A percentile compares a stretch with the other conserved stretches of the same genome.
phyloP scores from a whole-genome alignment of 1,140 invertebrate species.

The Phymastichus coffea region DNA sequence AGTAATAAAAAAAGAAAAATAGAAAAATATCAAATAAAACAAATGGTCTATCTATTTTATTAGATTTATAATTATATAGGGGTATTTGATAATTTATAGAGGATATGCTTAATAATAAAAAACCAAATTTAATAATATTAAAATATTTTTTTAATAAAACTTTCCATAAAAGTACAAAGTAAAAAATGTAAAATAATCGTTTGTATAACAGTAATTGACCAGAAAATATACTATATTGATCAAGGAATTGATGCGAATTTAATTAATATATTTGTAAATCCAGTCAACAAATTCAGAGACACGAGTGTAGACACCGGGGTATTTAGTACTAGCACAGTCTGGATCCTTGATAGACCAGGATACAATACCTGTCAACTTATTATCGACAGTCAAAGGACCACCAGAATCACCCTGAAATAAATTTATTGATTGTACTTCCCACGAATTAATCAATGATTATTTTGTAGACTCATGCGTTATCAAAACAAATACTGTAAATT shows the following conservation, averaged over 20 bases:
- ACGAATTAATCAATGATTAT: too few relatives aligned
- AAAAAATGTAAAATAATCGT: too few relatives aligned
- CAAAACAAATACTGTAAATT: too few relatives aligned
- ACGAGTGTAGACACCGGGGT: conserved; percentile 3
- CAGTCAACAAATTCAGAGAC: conserved; percentile 11
- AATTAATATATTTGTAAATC: conserved; percentile 1
- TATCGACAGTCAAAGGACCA: not conserved
- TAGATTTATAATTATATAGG: not conserved
- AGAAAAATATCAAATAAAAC: not conserved
- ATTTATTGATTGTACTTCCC: too few relatives aligned
- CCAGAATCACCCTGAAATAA: conserved; percentile 19
- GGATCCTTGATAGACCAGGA: conserved; percentile 17
- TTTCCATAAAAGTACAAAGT: not conserved
- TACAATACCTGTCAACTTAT: conserved; percentile 2
- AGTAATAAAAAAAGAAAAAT: not conserved
- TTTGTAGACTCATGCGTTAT: too few relatives aligned
- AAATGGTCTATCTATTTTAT: not conserved
- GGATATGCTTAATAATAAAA: too few relatives aligned
- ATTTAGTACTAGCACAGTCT: conserved; percentile 10
- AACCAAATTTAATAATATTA: not conserved
- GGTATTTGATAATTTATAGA: too few relatives aligned
- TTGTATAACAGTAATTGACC: not conserved
- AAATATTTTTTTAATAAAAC: not conserved
- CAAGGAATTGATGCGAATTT: not conserved
- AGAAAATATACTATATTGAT: not conserved